Conservation (phyloP, 2,797 vertebrate species). For the Coendou prehensilis region DNA sequence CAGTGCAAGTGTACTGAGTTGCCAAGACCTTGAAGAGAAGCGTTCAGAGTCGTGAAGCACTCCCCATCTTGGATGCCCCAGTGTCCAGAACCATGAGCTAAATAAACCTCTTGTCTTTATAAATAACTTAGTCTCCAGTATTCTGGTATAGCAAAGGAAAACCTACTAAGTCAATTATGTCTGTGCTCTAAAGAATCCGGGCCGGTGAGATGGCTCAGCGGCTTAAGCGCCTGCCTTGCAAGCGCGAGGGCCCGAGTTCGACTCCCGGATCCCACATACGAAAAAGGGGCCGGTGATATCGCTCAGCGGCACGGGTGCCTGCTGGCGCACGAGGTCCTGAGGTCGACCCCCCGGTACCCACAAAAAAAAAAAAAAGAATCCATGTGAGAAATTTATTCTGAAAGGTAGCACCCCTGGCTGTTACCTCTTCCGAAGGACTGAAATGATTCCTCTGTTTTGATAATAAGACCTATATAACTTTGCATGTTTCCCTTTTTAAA, state of each 20-base stretch:
- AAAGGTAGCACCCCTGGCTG: not conserved
- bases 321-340: too few species aligned
- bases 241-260: too few species aligned
- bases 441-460: conserved; percentile 44
- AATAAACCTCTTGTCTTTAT: not conserved
- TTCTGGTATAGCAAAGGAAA: not conserved
- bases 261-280: too few species aligned
- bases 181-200: not conserved
- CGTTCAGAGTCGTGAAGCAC: not conserved
- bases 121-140: not conserved
- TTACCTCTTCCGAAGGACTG: not conserved
- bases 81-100: not conserved
- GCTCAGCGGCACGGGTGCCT: too few species aligned
- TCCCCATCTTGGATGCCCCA: not conserved
- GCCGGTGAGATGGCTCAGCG: too few species aligned
- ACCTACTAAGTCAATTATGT: not conserved
- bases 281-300: too few species aligned
- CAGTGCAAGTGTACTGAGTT: not conserved
- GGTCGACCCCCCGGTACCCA: too few species aligned
- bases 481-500: conserved; percentile 16
- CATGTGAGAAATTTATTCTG: not conserved
- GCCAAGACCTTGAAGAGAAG: not conserved
- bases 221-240: too few species aligned
- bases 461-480: conserved; percentile 45
- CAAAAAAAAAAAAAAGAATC: too few species aligned